Evolutionary conservation across 2,888 invertebrate genomes (phyloP), one percentile per base, ranked within the genome.

Genomic region (Petrophora chlorosata): DNA sequence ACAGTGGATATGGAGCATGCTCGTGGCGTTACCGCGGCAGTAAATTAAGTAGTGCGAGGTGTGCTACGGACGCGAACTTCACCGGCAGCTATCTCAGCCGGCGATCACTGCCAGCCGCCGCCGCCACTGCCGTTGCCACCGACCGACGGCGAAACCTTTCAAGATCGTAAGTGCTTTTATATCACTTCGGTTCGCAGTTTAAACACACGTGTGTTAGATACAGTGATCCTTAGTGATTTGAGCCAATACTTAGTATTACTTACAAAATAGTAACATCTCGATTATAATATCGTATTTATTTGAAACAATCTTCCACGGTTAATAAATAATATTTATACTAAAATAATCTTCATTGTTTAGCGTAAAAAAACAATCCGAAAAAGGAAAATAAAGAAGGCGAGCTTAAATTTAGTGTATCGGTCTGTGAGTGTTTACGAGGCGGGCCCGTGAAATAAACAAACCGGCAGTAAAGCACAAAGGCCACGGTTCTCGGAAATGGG

Each of bases 21-120:
- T 85, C 73, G 79, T 87, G 89, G 87, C 88, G 80, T 86, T 82
- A 79, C 85, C 81, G 79, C 76, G 76, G 82, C 83, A 82, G 82
- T 89, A 87, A 88, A 88, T 87, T 83, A 84, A 81, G 77, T 78
- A 73, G 71, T 70, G 73, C 76, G 73, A 74, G 74, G 49, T 50
- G 49, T 50, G 49, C 15, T 29, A 22, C 39, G 72, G 70, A 73
- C 75, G 75, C 71, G 69, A 71, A 72, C 72, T 74, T 72, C 68
- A 70, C 67, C 73, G 78, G 76, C 68, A 76, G 75, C 76, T 74
- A 76, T 76, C 73, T 78, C 67, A 72, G 57, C 73, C 73, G 65
- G 59, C 67, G 72, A 82, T 81, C 79, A 68, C 76, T 78, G 68
- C 73, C 72, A 72, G 76, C 76, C 74, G 63, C 64, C 61, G 40